These are phyloP conservation scores for Argentina silus DNA, from an alignment of 2,797 vertebrate genomes.

Conservation along the genomic window DNA sequence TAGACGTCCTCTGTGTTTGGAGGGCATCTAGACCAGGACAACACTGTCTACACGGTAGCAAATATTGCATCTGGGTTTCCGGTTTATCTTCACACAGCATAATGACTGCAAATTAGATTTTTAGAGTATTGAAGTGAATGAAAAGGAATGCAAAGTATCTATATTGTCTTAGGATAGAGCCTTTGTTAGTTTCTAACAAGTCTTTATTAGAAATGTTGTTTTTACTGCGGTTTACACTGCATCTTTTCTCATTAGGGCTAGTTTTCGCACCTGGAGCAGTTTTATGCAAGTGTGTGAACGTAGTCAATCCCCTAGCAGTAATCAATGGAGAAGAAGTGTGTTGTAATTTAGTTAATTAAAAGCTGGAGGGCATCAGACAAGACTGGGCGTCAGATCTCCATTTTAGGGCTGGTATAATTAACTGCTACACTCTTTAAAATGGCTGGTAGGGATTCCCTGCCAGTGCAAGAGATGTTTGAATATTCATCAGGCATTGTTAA, in stretches of 20 bases:
- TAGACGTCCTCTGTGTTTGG: conserved; percentile 39
- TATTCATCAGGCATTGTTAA: conserved; percentile 81
- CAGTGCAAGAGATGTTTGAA: conserved; percentile 58
- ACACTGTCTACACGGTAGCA: conserved; percentile 1
- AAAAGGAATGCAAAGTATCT: conserved; percentile 29
- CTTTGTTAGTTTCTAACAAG: not conserved
- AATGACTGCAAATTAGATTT: not conserved
- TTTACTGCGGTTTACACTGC: conserved; percentile 39
- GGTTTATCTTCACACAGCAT: not conserved
- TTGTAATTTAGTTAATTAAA: conserved; percentile 84
- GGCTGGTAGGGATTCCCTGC: conserved; percentile 69
- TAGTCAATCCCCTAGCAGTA: conserved; percentile 75
- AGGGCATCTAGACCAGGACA: conserved; percentile 43
- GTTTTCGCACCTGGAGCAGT: conserved; percentile 60
- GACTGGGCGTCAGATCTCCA: conserved; percentile 65
- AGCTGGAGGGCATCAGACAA: conserved; percentile 75
- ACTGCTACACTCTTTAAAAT: conserved; percentile 71
- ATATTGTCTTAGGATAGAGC: conserved; percentile 33
- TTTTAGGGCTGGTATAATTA: conserved; percentile 77
- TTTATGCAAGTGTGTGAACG: conserved; percentile 51
- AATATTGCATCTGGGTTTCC: conserved; percentile 1
- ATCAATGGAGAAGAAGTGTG: conserved; percentile 76
- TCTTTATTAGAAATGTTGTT: conserved; percentile 1
- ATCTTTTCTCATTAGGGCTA: conserved; percentile 55
- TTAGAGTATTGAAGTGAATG: conserved; percentile 9